A percentile compares a stretch with the other conserved stretches of the same genome.
Conservation (phyloP, 2,888 invertebrate genomes). For the Phyllotreta cruciferae region DNA sequence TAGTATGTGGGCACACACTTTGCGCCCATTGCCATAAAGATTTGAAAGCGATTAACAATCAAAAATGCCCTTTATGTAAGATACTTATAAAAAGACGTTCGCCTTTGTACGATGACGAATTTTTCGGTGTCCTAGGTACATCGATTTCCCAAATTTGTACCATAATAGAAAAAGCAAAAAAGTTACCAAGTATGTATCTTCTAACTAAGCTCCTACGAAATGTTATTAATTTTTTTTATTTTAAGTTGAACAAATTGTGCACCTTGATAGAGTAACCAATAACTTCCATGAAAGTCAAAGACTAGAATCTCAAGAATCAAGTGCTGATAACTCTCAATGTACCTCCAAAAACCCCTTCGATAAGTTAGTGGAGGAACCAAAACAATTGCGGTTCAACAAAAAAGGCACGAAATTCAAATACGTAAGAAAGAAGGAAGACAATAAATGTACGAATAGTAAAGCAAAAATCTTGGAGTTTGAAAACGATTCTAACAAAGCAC, state of each 20-base stretch:
- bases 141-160: constrained; percentile 28
- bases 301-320: not conserved
- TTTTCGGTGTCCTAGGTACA: constrained; percentile 24
- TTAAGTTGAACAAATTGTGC: constrained; percentile 11
- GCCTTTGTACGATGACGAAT: constrained; percentile 28
- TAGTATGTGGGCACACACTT: constrained; percentile 36
- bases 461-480: constrained; percentile 40
- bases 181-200: constrained; percentile 14
- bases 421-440: constrained; percentile 33
- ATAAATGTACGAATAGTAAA: constrained; percentile 20
- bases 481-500: constrained; percentile 37
- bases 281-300: not conserved
- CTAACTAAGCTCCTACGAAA: not conserved
- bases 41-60: constrained; percentile 24
- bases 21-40: constrained; percentile 31
- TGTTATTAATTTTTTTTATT: not conserved
- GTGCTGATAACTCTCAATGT: not conserved
- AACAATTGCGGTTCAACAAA: constrained; percentile 21
- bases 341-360: constrained; percentile 27
- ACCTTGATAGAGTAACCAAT: not conserved
- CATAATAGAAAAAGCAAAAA: constrained; percentile 12
- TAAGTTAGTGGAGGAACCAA: constrained; percentile 15
- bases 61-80: constrained; percentile 35
- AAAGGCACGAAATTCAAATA: constrained; percentile 32
- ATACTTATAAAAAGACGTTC: constrained; percentile 28